phyloP scores from a whole-genome alignment of 2,888 invertebrate species.

The Nymphalis polychloros region DNA sequence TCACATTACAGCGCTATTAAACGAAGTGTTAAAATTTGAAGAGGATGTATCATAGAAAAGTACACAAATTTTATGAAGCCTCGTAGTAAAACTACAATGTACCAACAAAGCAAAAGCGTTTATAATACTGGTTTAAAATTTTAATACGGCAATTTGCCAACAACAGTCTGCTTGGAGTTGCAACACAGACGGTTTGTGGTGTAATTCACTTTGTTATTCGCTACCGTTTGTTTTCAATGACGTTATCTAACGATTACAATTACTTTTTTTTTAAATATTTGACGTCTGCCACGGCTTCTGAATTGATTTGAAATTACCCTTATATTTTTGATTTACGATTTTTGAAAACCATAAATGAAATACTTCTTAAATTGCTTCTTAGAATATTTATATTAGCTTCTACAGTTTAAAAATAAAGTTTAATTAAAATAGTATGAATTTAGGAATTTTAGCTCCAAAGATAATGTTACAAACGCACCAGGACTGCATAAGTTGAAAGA shows the following conservation, averaged over 20 bases:
- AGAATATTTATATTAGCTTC: no score
- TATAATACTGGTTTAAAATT: conserved; percentile 65
- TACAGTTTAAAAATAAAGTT: no score
- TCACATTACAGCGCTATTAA: conserved; percentile 27
- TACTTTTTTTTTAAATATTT: conserved; percentile 24
- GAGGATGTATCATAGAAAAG: conserved; percentile 31
- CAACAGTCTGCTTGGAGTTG: conserved; percentile 45
- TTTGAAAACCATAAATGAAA: no score
- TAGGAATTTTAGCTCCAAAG: no score
- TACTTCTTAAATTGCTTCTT: no score
- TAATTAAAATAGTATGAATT: no score
- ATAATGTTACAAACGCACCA: background rate
- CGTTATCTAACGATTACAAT: conserved; percentile 36
- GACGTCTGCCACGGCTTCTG: conserved; percentile 2
- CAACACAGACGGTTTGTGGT: conserved; percentile 47
- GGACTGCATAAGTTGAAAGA: background rate
- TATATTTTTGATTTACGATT: background rate
- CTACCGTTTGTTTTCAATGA: conserved; percentile 37
- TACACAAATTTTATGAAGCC: conserved; percentile 33
- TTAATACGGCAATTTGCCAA: conserved; percentile 66
- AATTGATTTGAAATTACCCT: background rate
- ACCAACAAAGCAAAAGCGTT: conserved; percentile 52
- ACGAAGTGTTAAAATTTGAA: conserved; percentile 31
- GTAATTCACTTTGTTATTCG: conserved; percentile 41
- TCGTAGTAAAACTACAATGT: conserved; percentile 36